Base-by-base conservation (phyloP, 2,888 invertebrate genomes). In the Trissoscelio sp. region DNA sequence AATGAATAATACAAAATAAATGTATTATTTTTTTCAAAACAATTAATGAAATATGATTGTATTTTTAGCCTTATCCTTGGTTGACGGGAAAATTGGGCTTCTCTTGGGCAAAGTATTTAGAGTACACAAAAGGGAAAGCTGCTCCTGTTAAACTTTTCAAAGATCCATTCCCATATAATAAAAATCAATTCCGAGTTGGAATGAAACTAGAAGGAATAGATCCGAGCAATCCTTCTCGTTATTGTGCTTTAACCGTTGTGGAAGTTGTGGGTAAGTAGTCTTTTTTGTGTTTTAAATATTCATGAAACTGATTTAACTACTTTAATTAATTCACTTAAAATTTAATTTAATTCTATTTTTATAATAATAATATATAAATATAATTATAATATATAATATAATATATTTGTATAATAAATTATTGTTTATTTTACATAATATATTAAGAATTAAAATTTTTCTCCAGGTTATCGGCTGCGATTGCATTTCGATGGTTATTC, bases 181-280 rank as follows among this genome's bases (percentile, higher is more conserved):
- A 95, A 82, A 97, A 97, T 92, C 93, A 94, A 24, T 97, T 97
- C 91, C 93, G 95, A 62, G 93, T 95, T 66, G 97, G 97, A 53
- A 97, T 97, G 97, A 98, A 98, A 92, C 92, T 99, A 46, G 98
- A 98, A 91, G 98, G 98, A 0, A 97, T 98, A 69, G 98, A 98
- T 92, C 98, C 98, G 0, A 95, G 95, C 87, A 97, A 97, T 91
- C 97, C 97, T 72, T 95, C 97, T 0, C 92, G 96, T 78, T 97
- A 97, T 90, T 98, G 98, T 90, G 97, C 97, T 20, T 94, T 97
- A 66, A 96, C 96, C 0, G 95, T 98, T 22, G 94, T 95, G 0
- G 96, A 97, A 90, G 94, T 96, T 55, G 90, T 91, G 83, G 93
- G 92, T 91, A 84, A 87, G 87, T 86, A 55, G 46, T 12, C 14